phyloP scores from a whole-genome alignment of 2,888 invertebrate species.

The Teleiodes luculella region DNA sequence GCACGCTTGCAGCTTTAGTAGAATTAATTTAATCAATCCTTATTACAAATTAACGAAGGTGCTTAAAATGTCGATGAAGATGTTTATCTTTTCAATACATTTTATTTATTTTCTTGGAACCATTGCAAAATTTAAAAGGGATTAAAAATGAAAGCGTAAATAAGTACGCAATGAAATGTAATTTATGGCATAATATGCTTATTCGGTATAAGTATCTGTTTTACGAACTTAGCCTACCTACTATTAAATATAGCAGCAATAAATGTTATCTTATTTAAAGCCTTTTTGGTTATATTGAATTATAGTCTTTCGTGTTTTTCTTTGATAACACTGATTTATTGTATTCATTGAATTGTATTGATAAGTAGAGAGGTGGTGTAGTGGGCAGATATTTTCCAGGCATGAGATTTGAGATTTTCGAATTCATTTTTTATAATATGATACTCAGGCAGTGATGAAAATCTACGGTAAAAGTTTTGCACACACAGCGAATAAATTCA shows the following conservation, averaged over 20 bases:
- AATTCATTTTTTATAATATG: no score
- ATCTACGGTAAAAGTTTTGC: no score
- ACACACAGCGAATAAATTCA: no score
- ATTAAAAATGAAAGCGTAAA: neutral
- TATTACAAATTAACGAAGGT: constrained; percentile 7
- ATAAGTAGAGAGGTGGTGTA: no score
- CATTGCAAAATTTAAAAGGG: neutral
- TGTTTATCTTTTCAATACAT: constrained; percentile 6
- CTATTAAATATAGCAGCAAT: neutral
- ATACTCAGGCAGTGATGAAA: no score
- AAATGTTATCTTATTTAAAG: neutral
- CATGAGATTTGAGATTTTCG: no score
- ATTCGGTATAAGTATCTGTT: neutral
- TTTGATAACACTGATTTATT: no score
- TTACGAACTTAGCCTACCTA: neutral
- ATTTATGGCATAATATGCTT: constrained; percentile 1
- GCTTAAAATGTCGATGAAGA: constrained; percentile 7
- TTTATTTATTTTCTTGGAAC: constrained; percentile 7
- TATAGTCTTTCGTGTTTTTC: neutral
- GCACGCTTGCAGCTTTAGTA: neutral
- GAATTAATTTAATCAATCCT: neutral
- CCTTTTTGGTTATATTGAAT: neutral
- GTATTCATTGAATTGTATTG: no score
- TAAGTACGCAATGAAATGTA: constrained; percentile 1
- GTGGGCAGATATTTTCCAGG: no score